phyloP scores from a whole-genome alignment of 2,113 vertebrate species.

The Tetrao urogallus region DNA sequence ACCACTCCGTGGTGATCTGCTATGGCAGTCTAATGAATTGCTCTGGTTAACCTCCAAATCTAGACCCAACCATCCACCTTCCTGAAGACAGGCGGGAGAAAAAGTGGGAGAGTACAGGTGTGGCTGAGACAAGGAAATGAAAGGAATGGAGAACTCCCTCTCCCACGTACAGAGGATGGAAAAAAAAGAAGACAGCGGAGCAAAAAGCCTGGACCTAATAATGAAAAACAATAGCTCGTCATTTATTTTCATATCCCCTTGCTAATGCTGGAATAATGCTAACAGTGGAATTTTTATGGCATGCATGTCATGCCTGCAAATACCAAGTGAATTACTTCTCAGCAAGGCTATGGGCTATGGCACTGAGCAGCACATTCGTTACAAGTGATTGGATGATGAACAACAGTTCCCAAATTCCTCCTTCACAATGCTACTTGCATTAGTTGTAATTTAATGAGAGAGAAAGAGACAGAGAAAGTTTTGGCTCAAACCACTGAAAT shows the following conservation, averaged over 20 bases:
- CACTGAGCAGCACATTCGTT: slow-evolving; percentile 62
- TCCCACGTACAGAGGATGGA: not conserved
- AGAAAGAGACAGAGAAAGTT: slow-evolving; percentile 39
- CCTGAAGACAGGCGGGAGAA: not conserved
- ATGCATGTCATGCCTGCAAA: slow-evolving; percentile 69
- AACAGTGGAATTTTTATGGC: slow-evolving; percentile 62
- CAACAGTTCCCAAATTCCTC: slow-evolving; percentile 68
- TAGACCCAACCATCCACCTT: not conserved
- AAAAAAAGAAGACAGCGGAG: not conserved
- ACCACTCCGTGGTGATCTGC: not conserved
- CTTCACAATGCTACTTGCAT: slow-evolving; percentile 67
- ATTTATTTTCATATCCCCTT: slow-evolving; percentile 67
- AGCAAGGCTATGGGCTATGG: slow-evolving; percentile 51
- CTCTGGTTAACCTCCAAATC: not conserved
- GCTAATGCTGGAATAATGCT: slow-evolving; percentile 66
- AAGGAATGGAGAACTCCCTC: not conserved
- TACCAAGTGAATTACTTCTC: slow-evolving; percentile 69
- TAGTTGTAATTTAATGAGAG: slow-evolving; percentile 69
- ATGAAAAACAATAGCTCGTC: slow-evolving; percentile 65
- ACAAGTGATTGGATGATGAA: slow-evolving; percentile 60
- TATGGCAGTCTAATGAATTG: not conserved
- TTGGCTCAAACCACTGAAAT: slow-evolving; percentile 56
- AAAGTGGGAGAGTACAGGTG: not conserved
- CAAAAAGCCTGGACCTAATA: slow-evolving; percentile 29
- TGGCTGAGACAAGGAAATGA: not conserved